phyloP scores from a whole-genome alignment of 1,140 invertebrate genomes.

The Delia radicum region DNA sequence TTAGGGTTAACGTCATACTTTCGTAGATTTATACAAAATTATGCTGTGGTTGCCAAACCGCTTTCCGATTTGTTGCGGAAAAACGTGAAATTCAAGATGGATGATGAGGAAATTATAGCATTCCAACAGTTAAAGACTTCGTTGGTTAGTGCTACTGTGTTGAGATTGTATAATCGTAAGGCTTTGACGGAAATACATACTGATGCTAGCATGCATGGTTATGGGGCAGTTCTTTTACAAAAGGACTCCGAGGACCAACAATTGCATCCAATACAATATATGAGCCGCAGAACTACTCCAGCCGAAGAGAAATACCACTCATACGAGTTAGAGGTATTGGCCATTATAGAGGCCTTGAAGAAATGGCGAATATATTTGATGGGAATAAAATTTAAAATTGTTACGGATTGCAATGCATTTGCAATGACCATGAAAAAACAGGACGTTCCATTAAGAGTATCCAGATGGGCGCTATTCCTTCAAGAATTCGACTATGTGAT shows the following conservation, averaged over 20 bases:
- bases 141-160: too few species aligned
- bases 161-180: slow-evolving; percentile 28
- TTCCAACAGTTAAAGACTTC: slow-evolving; percentile 30
- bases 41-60: slow-evolving; percentile 38
- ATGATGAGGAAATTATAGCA: slow-evolving; percentile 12
- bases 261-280: slow-evolving; percentile 43
- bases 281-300: slow-evolving; percentile 40
- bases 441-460: slow-evolving; percentile 28
- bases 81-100: slow-evolving; percentile 6
- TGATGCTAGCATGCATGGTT: slow-evolving; percentile 42
- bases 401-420: slow-evolving; percentile 39
- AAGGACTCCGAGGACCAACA: slow-evolving; percentile 35
- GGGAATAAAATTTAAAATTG: slow-evolving; percentile 51
- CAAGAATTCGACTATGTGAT: slow-evolving; percentile 32
- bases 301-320: slow-evolving; percentile 39
- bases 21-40: slow-evolving; percentile 42
- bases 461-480: slow-evolving; percentile 27
- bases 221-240: too few species aligned
- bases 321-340: slow-evolving; percentile 41
- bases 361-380: slow-evolving; percentile 53
- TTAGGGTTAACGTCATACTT: too few species aligned
- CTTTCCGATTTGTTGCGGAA: slow-evolving; percentile 28
- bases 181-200: slow-evolving; percentile 34
- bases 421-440: slow-evolving; percentile 25
- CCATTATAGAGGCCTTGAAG: slow-evolving; percentile 35